Evolutionary conservation across 2,888 invertebrate genomes (phyloP), one percentile per base, ranked within the genome.

Genomic region (Limnephilus marmoratus): DNA sequence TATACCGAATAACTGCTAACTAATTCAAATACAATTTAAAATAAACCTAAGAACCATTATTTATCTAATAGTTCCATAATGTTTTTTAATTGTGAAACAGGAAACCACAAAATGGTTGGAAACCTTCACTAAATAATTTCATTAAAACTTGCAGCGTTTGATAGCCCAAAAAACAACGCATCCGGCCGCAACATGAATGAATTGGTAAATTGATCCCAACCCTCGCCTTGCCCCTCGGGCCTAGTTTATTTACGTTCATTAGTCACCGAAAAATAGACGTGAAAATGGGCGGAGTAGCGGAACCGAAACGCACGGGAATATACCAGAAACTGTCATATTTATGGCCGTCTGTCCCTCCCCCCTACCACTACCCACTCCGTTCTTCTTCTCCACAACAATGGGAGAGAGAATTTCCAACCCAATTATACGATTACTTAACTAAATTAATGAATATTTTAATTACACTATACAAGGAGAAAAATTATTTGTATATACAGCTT

Each of bases 231-330:
- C 80, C 41, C 82, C 85, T 90, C 92, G 87, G 87, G 86, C 92
- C 89, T 89, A 90, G 86, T 88, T 89, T 91, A 90, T 93, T 90
- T 90, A 81, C 81, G 92, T 93, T 92, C 92, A 93, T 93, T 93
- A 92, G 91, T 93, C 91, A 93, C 90, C 92, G 96, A 96, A 96
- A 96, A 96, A 96, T 96, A 96, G 96, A 96, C 96, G 96, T 49
- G 96, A 96, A 96, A 96, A 96, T 96, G 96, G 96, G 96, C 96
- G 96, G 96, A 96, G 95, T 95, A 95, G 95, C 95, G 95, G 95
- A 95, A 95, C 94, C 96, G 95, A 95, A 93, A 93, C 94, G 93
- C 82, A 45, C 49, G 53, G 85, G 90, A 90, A 90, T 90, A 90
- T 82, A 82, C 93, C 96, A 95, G 81, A 86, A 90, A 80, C 87